Base-by-base conservation (phyloP, 2,797 vertebrate genomes). In the Sebastes flavidus region DNA sequence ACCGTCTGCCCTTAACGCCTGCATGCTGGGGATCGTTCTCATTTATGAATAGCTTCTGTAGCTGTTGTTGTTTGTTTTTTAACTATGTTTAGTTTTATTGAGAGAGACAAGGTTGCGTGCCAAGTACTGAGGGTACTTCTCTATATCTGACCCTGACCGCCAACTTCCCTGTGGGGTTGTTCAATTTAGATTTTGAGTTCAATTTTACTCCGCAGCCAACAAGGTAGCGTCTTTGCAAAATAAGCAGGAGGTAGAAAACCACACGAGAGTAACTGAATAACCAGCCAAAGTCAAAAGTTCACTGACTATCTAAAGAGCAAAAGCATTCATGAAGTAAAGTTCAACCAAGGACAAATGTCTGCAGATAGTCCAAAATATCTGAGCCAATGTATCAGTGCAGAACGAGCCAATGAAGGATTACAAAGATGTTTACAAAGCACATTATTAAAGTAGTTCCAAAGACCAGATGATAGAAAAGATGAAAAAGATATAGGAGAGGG, bases 1-100 rank as follows among this genome's bases (percentile, higher is more conserved):
- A 86, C 59, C 27, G 84, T 89, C 92, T 88, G 88, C 85, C 61
- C 72, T 42, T 61, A 34, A 36, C 27, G 87, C 81, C 84, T 77
- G 84, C 82, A 83, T 85, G 81, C 79, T 27, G 85, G 38, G 59
- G 68, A 74, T 67, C 18, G 1, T 34, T 78, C 65, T 72, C 72
- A 59, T 86, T 75, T 55, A 29, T 24, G 58, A 9, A 9, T 49
- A 16, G 52, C 52, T 27, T 72, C 30, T 77, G 63, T 38, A 24
- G 70, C 78, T 55, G 65, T 34, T 77, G 66, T 46, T 69, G 68
- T 75, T 80, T 81, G 13, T 68, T 73, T 67, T 42, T 42, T 73
- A 20, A 62, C 81, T 20, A 55, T 67, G 42, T 70, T 73, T 34
- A 27, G 42, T 59, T 49, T 75, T 3, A 42, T 1, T 55, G 46